Percentiles rank a stretch among this genome's conserved stretches.
Conservation (phyloP, 2,888 invertebrate genomes). For the Lepidochitona cinerea region DNA sequence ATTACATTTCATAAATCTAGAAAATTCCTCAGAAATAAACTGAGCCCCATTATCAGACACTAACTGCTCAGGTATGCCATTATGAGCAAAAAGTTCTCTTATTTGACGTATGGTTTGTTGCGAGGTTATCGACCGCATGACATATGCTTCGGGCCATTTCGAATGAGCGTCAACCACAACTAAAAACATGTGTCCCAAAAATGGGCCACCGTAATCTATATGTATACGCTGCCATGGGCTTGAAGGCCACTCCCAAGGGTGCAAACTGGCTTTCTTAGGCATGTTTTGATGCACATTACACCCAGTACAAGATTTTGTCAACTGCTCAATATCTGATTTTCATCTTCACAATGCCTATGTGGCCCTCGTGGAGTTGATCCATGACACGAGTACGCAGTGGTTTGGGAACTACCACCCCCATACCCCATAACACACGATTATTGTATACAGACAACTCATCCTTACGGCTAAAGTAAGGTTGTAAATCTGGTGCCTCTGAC, state of each 20-base stretch:
- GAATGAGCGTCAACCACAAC: slow-evolving; percentile 19
- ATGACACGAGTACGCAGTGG: not conserved
- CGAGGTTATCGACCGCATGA: slow-evolving; percentile 13
- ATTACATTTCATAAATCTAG: slow-evolving; percentile 7
- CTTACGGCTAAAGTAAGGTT: not conserved
- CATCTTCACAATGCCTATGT: slow-evolving; percentile 73
- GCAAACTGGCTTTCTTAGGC: slow-evolving; percentile 16
- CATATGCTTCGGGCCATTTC: slow-evolving; percentile 16
- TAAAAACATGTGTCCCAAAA: slow-evolving; percentile 15
- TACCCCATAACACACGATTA: slow-evolving; percentile 3
- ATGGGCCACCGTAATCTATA: slow-evolving; percentile 18
- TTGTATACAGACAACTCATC: not conserved
- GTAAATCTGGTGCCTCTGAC: not conserved
- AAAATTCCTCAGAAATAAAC: slow-evolving; percentile 18
- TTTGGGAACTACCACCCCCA: not conserved
- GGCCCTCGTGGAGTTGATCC: not conserved
- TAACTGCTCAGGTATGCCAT: slow-evolving; percentile 14
- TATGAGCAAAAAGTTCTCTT: not conserved
- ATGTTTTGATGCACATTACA: slow-evolving; percentile 10
- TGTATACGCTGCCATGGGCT: slow-evolving; percentile 19
- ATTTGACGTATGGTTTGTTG: not conserved
- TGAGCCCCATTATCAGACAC: slow-evolving; percentile 26
- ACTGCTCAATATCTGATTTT: slow-evolving; percentile 70
- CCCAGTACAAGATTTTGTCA: not conserved
- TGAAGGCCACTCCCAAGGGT: slow-evolving; percentile 23